Percentiles rank a stretch among this genome's conserved stretches.
phyloP scores from a whole-genome alignment of 2,797 vertebrate genomes.

The Acanthornis magna region DNA sequence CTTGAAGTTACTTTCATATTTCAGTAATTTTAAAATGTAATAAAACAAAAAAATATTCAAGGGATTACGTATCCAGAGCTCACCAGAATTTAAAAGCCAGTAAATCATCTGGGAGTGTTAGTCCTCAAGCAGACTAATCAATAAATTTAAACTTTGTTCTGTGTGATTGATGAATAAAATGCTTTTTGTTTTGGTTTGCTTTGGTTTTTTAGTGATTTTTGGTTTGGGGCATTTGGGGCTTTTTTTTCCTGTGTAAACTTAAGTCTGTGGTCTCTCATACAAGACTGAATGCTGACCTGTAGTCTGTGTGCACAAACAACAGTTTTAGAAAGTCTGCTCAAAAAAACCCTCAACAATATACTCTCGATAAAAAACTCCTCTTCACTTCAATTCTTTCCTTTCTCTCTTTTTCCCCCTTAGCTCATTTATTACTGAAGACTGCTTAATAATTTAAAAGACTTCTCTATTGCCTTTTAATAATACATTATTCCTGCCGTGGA shows the following conservation, averaged over 20 bases:
- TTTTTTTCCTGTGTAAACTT: not conserved
- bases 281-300: not conserved
- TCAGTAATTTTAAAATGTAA: not conserved
- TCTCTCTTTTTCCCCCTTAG: not conserved
- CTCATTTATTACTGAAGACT: slow-evolving; percentile 75
- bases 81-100: not conserved
- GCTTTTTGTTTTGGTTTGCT: not conserved
- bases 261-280: not conserved
- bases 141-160: not conserved
- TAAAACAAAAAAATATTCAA: not conserved
- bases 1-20: not conserved
- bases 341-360: not conserved
- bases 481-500: slow-evolving; percentile 72
- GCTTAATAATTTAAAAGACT: slow-evolving; percentile 88
- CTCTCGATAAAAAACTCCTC: not conserved
- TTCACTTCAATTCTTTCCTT: slow-evolving; percentile 31
- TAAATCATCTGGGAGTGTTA: not conserved
- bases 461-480: slow-evolving; percentile 74
- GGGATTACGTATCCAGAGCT: not conserved
- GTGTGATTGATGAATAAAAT: not conserved
- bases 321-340: not conserved
- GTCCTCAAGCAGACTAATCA: not conserved
- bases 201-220: not conserved
- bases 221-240: not conserved
- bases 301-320: not conserved